phyloP scores from a whole-genome alignment of 2,888 invertebrate species.

The Ornithoptera alexandrae region DNA sequence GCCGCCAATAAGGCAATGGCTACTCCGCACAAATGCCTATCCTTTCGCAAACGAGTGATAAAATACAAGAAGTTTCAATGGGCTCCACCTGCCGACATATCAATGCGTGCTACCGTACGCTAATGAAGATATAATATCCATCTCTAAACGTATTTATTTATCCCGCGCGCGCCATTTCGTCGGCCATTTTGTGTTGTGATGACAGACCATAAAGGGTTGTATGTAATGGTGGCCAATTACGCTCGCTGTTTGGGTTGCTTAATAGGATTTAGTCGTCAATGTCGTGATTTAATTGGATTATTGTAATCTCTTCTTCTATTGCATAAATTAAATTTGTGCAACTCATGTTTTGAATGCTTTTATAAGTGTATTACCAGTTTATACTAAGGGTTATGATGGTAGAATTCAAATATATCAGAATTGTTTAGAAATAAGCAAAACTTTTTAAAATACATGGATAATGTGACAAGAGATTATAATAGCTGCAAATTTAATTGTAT shows the following conservation, averaged over 20 bases:
- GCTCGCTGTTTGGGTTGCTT: slow-evolving; percentile 57
- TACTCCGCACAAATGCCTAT: slow-evolving; percentile 48
- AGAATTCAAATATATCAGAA: not conserved
- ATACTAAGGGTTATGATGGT: not conserved
- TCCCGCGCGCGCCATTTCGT: slow-evolving; percentile 56
- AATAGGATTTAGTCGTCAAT: slow-evolving; percentile 78
- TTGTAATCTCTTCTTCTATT: slow-evolving; percentile 62
- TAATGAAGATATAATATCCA: slow-evolving; percentile 81
- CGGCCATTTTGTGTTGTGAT: slow-evolving; percentile 66
- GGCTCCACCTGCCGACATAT: slow-evolving; percentile 71
- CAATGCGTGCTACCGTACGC: slow-evolving; percentile 69
- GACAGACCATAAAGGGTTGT: slow-evolving; percentile 69
- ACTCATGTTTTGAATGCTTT: not conserved
- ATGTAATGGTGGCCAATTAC: slow-evolving; percentile 75
- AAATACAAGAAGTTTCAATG: slow-evolving; percentile 76
- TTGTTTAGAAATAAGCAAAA: not conserved
- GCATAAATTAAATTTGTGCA: slow-evolving; percentile 43
- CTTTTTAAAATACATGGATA: no score
- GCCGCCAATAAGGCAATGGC: slow-evolving; percentile 51
- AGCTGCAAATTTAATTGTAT: no score
- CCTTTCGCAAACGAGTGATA: slow-evolving; percentile 58
- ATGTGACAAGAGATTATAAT: no score
- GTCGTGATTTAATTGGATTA: slow-evolving; percentile 72
- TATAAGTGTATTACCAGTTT: not conserved
- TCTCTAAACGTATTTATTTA: slow-evolving; percentile 70